Percentiles rank a stretch among this genome's conserved stretches.
These are phyloP conservation scores for Cecidostiba fungosa DNA, from an alignment of 2,888 invertebrate species.

Conservation along the genomic window DNA sequence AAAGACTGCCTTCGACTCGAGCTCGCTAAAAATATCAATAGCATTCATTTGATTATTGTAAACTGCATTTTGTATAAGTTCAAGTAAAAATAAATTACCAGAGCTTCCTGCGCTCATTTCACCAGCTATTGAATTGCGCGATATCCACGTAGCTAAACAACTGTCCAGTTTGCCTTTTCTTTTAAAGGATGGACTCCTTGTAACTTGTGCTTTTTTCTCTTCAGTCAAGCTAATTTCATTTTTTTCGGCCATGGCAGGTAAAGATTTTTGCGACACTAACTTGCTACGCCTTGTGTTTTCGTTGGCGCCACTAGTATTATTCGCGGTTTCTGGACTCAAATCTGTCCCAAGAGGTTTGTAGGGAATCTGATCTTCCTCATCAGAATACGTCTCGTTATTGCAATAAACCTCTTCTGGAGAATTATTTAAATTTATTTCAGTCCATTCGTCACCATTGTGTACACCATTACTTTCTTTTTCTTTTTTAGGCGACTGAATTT, in stretches of 20 bases:
- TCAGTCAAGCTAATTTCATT: slow-evolving; percentile 72
- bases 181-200: slow-evolving; percentile 77
- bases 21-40: slow-evolving; percentile 68
- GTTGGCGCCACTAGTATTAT: slow-evolving; percentile 68
- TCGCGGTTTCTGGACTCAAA: slow-evolving; percentile 73
- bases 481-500: slow-evolving; percentile 69
- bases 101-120: slow-evolving; percentile 78
- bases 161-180: slow-evolving; percentile 80
- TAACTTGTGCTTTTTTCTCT: slow-evolving; percentile 76
- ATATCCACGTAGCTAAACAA: slow-evolving; percentile 83
- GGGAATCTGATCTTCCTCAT: slow-evolving; percentile 80
- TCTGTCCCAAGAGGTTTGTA: slow-evolving; percentile 80
- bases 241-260: slow-evolving; percentile 79
- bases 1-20: slow-evolving; percentile 86
- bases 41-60: background rate
- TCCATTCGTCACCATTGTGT: slow-evolving; percentile 85
- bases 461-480: slow-evolving; percentile 64
- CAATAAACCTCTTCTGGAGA: slow-evolving; percentile 85
- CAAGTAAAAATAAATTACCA: slow-evolving; percentile 71
- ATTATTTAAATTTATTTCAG: slow-evolving; percentile 87
- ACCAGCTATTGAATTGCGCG: slow-evolving; percentile 81
- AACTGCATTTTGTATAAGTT: background rate
- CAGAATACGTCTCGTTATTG: slow-evolving; percentile 81
- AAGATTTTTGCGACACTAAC: slow-evolving; percentile 81
- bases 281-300: slow-evolving; percentile 71